Base-by-base conservation (phyloP, 2,888 invertebrate species). In the Ochropleura plecta region DNA sequence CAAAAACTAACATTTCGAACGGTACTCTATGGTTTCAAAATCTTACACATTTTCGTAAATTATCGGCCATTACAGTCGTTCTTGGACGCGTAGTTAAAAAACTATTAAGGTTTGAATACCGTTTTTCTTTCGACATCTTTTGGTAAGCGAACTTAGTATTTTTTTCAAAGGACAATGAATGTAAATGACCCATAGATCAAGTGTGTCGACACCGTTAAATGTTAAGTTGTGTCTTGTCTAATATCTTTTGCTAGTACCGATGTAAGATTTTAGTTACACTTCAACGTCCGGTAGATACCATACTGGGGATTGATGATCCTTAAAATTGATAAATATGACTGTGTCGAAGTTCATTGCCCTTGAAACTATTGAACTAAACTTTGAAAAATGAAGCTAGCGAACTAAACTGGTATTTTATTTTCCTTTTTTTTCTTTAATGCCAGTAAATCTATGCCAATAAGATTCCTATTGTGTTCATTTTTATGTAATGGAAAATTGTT, bases 21-120 rank as follows among this genome's bases (percentile, higher is more conserved):
- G 82, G 82, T 70, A 76, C 70, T 78, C 82, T 72, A 81, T 73
- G 66, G 71, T 74, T 78, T 46, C 42, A 75, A 82, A 70, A 73
- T 76, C 76, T 73, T 72, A 65, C 64, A 62, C 42, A 79, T 84
- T 81, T 73, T 62, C 20, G 63, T 81, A 81, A 84, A 79, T 79
- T 70, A 81, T 70, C 57, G 30, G 59, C 59, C 70, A 46, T 76
- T 59, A 85, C 66, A 68, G 51, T 67, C n/a, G 44, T 44, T 62
- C 65, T 55, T 57, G 67, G 46, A 66, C 49, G 30, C 46, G 66
- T 18, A 76, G 76, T 85, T 76, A 86, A 85, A 85, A 84, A 69
- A 44, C 73, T 82, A 85, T 85, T 79, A 81, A 67, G 72, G 73
- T 66, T 62, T 64, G 70, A 75, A 70, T 73, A 76, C 83, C 78